Conservation (phyloP, 2,113 vertebrate genomes). For the Podarcis muralis region DNA sequence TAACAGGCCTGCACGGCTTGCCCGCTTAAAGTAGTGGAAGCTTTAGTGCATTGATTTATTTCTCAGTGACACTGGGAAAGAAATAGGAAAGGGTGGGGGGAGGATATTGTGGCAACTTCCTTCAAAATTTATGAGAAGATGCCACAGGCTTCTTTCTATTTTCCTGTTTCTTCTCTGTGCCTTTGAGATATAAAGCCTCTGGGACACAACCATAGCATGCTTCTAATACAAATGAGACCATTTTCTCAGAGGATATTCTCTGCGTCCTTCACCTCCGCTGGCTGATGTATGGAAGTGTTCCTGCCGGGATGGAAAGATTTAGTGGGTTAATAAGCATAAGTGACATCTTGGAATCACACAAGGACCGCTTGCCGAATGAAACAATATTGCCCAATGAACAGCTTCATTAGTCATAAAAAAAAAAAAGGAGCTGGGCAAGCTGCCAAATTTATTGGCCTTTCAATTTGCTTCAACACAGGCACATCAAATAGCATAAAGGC, state of each 20-base stretch:
- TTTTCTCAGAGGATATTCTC: slow-evolving; percentile 27
- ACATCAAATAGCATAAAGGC: background rate
- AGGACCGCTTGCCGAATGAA: slow-evolving; percentile 13
- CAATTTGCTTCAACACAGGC: slow-evolving; percentile 32
- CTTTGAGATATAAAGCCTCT: background rate
- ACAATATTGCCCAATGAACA: background rate
- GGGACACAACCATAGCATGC: background rate
- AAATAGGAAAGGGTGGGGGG: background rate
- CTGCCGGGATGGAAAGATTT: accelerated
- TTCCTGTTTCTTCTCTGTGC: background rate
- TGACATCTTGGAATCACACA: background rate
- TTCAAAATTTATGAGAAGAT: background rate
- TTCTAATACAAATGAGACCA: slow-evolving; percentile 1
- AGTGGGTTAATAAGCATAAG: slow-evolving; percentile 13
- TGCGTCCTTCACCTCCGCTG: slow-evolving; percentile 13
- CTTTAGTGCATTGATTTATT: background rate
- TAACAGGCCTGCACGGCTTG: too few relatives aligned
- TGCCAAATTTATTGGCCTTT: slow-evolving; percentile 22
- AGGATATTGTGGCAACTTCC: background rate
- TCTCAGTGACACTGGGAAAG: background rate
- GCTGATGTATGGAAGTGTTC: background rate
- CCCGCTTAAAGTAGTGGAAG: too few relatives aligned
- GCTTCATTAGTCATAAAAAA: slow-evolving; percentile 24
- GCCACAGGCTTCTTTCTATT: background rate
- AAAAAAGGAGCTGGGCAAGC: slow-evolving; percentile 12